A percentile compares a stretch with the other conserved stretches of the same genome.
Evolutionary conservation across 1,140 invertebrate species (phyloP).

Genomic region (Zaprionus davidi): DNA sequence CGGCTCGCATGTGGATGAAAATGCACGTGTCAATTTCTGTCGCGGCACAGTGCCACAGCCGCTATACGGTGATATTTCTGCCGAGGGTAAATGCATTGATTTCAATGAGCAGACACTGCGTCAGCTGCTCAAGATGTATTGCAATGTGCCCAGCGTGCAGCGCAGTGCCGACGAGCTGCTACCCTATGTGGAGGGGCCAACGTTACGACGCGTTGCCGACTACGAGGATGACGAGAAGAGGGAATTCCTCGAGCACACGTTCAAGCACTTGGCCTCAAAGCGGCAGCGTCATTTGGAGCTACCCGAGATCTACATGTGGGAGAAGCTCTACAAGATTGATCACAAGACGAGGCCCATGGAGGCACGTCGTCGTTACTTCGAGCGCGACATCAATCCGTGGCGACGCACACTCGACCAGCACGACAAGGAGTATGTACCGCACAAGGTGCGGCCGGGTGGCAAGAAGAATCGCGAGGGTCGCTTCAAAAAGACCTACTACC

Average conservation of each 20-base stretch:
- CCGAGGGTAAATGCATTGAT: conserved; percentile 88
- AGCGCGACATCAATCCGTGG: conserved; percentile 86
- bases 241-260: conserved; percentile 88
- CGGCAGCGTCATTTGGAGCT: conserved; percentile 86
- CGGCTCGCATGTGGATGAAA: conserved; percentile 86
- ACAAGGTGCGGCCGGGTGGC: conserved; percentile 85
- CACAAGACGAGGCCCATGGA: conserved; percentile 88
- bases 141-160: conserved; percentile 88
- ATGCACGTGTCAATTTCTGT: conserved; percentile 91
- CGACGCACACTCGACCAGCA: conserved; percentile 88
- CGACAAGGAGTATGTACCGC: conserved; percentile 88
- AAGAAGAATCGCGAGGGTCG: conserved; percentile 86
- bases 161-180: conserved; percentile 87
- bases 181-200: conserved; percentile 88
- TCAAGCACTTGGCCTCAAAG: conserved; percentile 89
- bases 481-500: conserved; percentile 87
- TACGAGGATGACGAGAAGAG: conserved; percentile 88
- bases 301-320: conserved; percentile 91
- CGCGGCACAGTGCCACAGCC: conserved; percentile 90
- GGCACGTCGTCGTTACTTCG: conserved; percentile 88
- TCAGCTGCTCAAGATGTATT: conserved; percentile 90
- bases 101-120: conserved; percentile 93
- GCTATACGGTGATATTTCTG: conserved; percentile 90
- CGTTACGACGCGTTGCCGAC: conserved; percentile 87
- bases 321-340: conserved; percentile 90